Evolutionary conservation across 2,113 vertebrate species (phyloP).

Genomic region (Anolis sagrei): DNA sequence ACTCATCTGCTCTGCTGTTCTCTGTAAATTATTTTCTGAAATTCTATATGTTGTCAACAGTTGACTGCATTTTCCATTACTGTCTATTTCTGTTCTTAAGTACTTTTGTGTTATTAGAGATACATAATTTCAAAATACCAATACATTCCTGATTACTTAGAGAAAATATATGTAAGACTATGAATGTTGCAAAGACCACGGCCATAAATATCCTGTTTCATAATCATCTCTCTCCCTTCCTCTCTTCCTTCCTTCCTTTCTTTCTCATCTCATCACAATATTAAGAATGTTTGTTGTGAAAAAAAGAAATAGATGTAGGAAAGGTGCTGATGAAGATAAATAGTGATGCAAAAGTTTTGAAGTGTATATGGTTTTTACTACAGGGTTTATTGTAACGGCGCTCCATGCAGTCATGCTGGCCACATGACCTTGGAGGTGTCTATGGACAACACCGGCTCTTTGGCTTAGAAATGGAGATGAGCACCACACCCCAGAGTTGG

Average conservation of each 20-base stretch:
- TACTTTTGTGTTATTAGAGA: slow-evolving; percentile 90
- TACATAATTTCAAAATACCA: slow-evolving; percentile 88
- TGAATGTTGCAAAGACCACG: slow-evolving; percentile 66
- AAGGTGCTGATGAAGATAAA: slow-evolving; percentile 36
- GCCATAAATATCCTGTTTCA: slow-evolving; percentile 71
- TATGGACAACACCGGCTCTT: no score
- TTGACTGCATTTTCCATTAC: slow-evolving; percentile 98
- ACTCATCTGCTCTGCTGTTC: slow-evolving; percentile 95
- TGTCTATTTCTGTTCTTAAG: slow-evolving; percentile 93
- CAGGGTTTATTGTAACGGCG: background rate
- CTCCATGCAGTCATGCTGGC: no score
- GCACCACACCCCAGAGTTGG: no score
- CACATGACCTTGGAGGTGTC: no score
- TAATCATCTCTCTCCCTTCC: slow-evolving; percentile 57
- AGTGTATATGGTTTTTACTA: slow-evolving; percentile 43
- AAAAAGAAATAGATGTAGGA: slow-evolving; percentile 32
- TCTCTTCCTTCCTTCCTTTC: slow-evolving; percentile 70
- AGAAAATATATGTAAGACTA: slow-evolving; percentile 76
- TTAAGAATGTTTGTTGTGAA: slow-evolving; percentile 68
- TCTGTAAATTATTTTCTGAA: slow-evolving; percentile 89
- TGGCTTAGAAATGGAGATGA: no score
- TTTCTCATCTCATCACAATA: slow-evolving; percentile 66
- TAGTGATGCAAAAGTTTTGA: slow-evolving; percentile 2
- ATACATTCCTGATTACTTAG: slow-evolving; percentile 83
- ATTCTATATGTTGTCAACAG: slow-evolving; percentile 99